Evolutionary conservation across 1,140 invertebrate species (phyloP).

Genomic region (Drosophila busckii): DNA sequence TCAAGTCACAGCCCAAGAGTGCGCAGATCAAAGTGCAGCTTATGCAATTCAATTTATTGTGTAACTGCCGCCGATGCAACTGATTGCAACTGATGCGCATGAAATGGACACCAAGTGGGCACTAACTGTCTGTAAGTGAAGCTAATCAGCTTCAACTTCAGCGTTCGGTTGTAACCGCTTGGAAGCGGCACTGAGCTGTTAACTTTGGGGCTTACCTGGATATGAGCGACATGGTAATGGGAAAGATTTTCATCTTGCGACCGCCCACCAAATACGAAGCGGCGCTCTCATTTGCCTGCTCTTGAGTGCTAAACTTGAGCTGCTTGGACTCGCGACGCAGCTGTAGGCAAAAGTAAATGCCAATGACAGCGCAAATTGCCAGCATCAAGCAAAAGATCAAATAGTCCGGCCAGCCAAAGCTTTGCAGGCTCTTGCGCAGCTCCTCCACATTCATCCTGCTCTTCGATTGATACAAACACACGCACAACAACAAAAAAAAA

Average conservation of each 20-base stretch:
- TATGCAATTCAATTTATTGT: conserved; percentile 64
- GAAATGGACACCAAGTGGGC: no score
- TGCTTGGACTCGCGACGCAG: conserved; percentile 79
- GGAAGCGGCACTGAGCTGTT: no score
- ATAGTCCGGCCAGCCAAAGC: conserved; percentile 86
- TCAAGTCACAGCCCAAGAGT: not conserved
- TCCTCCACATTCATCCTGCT: conserved; percentile 80
- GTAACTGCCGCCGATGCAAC: conserved; percentile 12
- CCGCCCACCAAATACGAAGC: conserved; percentile 91
- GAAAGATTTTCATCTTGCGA: conserved; percentile 88
- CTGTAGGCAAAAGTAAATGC: conserved; percentile 88
- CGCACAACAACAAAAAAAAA: conserved; percentile 11
- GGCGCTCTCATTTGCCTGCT: conserved; percentile 73
- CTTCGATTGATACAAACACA: conserved; percentile 1
- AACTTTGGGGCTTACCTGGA: conserved; percentile 82
- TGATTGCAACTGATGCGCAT: conserved; percentile 27
- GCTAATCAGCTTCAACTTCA: conserved; percentile 15
- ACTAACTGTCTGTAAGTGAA: conserved; percentile 39
- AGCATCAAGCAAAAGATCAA: conserved; percentile 86
- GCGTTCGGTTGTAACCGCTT: not conserved
- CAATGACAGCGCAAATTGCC: conserved; percentile 85
- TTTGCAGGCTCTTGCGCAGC: conserved; percentile 82
- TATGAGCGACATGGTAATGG: conserved; percentile 89
- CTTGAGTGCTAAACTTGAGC: conserved; percentile 78
- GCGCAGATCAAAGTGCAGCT: conserved; percentile 65